Percentiles rank a stretch among this genome's conserved stretches.
Evolutionary conservation across 2,888 invertebrate genomes (phyloP).

Genomic region (Amphiduros pacificus): DNA sequence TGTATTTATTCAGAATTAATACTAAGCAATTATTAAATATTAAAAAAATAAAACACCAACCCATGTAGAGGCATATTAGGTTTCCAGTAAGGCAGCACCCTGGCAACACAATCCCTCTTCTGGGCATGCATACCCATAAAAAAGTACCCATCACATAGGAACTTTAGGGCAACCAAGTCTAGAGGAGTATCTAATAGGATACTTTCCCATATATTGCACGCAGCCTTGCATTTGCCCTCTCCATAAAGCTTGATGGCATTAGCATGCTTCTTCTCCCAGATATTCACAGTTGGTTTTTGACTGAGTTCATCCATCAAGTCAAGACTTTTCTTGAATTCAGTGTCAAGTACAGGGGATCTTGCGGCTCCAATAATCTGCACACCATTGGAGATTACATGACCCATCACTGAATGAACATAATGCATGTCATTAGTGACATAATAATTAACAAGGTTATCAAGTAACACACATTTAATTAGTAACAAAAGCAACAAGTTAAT

Average conservation of each 20-base stretch:
- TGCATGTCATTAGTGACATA: background rate
- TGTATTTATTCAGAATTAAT: too few relatives aligned
- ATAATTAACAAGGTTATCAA: background rate
- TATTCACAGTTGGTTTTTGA: constrained; percentile 32
- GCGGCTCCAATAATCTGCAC: constrained; percentile 61
- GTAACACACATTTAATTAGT: background rate
- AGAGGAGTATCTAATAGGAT: constrained; percentile 60
- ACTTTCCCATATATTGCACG: constrained; percentile 60
- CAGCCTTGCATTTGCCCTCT: constrained; percentile 48
- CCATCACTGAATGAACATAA: constrained; percentile 57
- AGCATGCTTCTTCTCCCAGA: constrained; percentile 59
- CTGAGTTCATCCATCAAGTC: constrained; percentile 46
- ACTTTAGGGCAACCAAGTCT: constrained; percentile 63
- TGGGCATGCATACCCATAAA: constrained; percentile 59
- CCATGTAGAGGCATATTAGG: constrained; percentile 58
- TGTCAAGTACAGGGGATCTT: constrained; percentile 46
- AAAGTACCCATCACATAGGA: constrained; percentile 62
- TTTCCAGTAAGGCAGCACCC: constrained; percentile 60
- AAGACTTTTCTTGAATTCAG: constrained; percentile 48
- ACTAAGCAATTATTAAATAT: too few relatives aligned
- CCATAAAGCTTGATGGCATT: constrained; percentile 58
- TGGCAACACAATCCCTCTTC: constrained; percentile 60
- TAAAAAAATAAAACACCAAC: too few relatives aligned
- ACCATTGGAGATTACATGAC: constrained; percentile 58
- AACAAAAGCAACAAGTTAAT: background rate